Percentiles rank a stretch among this genome's conserved stretches.
Conservation (phyloP, 2,113 vertebrate species). For the Saguinus midas region DNA sequence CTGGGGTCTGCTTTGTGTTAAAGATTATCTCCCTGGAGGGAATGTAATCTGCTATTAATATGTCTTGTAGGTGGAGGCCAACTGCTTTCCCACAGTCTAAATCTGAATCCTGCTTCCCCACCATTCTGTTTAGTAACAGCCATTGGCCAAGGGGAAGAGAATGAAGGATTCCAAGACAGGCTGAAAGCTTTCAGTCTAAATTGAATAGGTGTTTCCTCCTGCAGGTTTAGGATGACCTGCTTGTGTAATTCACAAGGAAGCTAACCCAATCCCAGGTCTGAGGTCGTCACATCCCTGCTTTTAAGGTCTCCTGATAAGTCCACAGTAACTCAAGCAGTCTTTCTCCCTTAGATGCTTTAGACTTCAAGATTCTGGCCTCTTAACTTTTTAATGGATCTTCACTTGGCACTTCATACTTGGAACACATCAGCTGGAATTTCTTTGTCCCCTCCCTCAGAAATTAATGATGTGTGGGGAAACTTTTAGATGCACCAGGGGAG, state of each 20-base stretch:
- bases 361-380: neutral
- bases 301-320: neutral
- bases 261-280: neutral
- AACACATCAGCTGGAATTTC: neutral
- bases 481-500: neutral
- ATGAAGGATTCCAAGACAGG: neutral
- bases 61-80: neutral
- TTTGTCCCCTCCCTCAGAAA: slow-evolving; percentile 29
- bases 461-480: slow-evolving; percentile 47
- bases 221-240: neutral
- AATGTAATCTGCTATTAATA: neutral
- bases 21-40: slow-evolving; percentile 20
- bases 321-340: neutral
- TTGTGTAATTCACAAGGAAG: neutral
- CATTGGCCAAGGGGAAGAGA: neutral
- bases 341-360: neutral
- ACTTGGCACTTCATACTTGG: neutral
- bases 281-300: neutral
- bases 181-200: neutral
- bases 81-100: neutral
- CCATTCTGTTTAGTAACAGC: neutral
- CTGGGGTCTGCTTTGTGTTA: slow-evolving; percentile 28
- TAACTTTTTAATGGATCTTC: slow-evolving; percentile 32
- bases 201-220: neutral
- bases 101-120: neutral